Evolutionary conservation across 1,140 invertebrate species (phyloP).

Genomic region (Hermetia illucens): DNA sequence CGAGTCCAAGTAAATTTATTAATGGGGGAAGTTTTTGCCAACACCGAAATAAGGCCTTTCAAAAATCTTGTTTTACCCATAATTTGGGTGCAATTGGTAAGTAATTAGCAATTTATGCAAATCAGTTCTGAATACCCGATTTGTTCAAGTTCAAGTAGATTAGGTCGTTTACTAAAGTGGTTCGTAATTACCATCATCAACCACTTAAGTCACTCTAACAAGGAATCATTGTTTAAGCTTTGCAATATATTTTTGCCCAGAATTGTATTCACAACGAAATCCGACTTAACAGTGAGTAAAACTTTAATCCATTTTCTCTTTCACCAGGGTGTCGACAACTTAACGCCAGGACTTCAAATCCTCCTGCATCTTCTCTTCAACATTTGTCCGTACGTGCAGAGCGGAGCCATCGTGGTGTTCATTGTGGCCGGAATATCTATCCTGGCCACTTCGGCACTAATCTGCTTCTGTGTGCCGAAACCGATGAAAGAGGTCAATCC

Average conservation of each 20-base stretch:
- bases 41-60: conserved; percentile 36
- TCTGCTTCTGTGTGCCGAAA: conserved; percentile 16
- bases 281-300: too few relatives aligned
- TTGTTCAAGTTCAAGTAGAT: too few relatives aligned
- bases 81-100: conserved; percentile 49
- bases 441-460: conserved; percentile 24
- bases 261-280: too few relatives aligned
- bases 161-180: too few relatives aligned
- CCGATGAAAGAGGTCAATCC: conserved; percentile 7
- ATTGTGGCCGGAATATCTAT: conserved; percentile 25
- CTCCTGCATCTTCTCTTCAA: conserved; percentile 22
- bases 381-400: conserved; percentile 24
- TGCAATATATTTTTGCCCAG: too few relatives aligned
- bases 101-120: too few relatives aligned
- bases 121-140: too few relatives aligned
- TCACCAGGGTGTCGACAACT: conserved; percentile 17
- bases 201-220: too few relatives aligned
- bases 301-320: too few relatives aligned
- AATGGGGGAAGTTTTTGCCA: conserved; percentile 39
- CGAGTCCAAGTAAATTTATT: conserved; percentile 54
- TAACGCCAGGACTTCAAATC: conserved; percentile 18
- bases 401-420: conserved; percentile 24
- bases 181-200: too few relatives aligned
- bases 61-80: conserved; percentile 46
- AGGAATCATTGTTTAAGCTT: too few relatives aligned